Percentiles rank a stretch among this genome's conserved stretches.
Conservation (phyloP, 2,113 vertebrate species). For the Cheilinus undulatus region DNA sequence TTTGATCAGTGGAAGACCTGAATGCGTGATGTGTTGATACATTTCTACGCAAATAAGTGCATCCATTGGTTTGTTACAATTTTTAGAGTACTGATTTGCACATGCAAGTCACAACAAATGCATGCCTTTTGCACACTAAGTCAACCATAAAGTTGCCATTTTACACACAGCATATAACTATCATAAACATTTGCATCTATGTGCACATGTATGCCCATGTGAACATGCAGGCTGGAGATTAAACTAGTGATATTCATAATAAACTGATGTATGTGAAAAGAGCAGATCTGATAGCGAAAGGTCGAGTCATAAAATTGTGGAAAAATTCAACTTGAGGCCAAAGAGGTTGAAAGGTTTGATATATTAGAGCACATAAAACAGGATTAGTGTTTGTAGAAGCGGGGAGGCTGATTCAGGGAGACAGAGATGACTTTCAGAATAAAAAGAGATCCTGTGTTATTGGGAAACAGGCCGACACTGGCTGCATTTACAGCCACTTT, state of each 20-base stretch:
- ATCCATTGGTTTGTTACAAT: too few species aligned
- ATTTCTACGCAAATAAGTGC: too few species aligned
- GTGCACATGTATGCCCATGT: neutral
- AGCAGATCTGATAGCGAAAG: neutral
- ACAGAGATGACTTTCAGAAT: conserved; percentile 49
- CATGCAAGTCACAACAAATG: too few species aligned
- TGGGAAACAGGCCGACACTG: conserved; percentile 44
- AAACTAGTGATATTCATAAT: conserved; percentile 1
- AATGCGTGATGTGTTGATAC: too few species aligned
- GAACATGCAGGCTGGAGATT: neutral
- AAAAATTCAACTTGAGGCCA: conserved; percentile 6
- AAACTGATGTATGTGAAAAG: neutral
- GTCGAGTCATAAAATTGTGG: neutral
- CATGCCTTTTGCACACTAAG: too few species aligned
- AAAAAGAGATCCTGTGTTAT: conserved; percentile 50
- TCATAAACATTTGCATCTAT: neutral
- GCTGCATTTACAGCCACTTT: conserved; percentile 67
- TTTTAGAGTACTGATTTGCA: too few species aligned
- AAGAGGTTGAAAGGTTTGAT: conserved; percentile 15
- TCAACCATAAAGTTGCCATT: too few species aligned
- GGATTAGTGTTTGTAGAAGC: conserved; percentile 4
- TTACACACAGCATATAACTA: neutral
- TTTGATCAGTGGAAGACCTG: too few species aligned
- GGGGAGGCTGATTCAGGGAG: neutral
- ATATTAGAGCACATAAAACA: conserved; percentile 30